Evolutionary conservation across 92 coral and sea anemone genomes (phyloP).

Genomic region (Epizoanthus scotinus): DNA sequence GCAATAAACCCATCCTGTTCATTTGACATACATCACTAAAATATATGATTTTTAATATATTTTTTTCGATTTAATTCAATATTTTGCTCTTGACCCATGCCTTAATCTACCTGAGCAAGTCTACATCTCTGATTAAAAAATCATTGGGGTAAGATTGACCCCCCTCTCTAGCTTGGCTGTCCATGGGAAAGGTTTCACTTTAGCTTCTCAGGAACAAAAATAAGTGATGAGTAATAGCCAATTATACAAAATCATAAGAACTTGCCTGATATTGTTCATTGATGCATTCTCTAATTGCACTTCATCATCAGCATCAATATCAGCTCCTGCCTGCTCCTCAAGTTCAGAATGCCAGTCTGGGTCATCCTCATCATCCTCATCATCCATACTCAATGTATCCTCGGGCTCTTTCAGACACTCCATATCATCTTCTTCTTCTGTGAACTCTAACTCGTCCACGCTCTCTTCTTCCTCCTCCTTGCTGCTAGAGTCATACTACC

Average conservation of each 20-base stretch:
- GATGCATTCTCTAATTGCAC: conserved; percentile 45
- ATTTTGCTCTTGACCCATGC: conserved; percentile 22
- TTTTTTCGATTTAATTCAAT: conserved; percentile 1
- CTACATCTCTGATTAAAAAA: too few relatives aligned
- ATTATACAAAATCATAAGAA: conserved; percentile 6
- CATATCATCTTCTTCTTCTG: conserved; percentile 35
- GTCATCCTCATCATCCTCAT: conserved; percentile 41
- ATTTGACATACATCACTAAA: background rate
- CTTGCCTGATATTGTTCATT: conserved; percentile 47
- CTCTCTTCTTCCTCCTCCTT: conserved; percentile 35
- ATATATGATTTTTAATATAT: conserved; percentile 1
- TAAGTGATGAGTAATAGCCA: background rate
- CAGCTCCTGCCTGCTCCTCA: conserved; percentile 36
- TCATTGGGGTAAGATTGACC: too few relatives aligned
- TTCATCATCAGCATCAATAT: conserved; percentile 47
- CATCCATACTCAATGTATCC: conserved; percentile 35
- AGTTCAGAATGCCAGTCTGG: conserved; percentile 51
- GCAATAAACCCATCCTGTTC: background rate
- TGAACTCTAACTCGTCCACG: conserved; percentile 26
- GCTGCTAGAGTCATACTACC: conserved; percentile 52
- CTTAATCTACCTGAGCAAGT: conserved; percentile 7
- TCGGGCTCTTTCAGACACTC: conserved; percentile 42
- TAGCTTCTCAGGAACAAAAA: conserved; percentile 14
- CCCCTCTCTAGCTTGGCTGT: too few relatives aligned
- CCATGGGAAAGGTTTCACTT: too few relatives aligned